These are phyloP conservation scores for Pelecanoides urinatrix DNA, from an alignment of 2,113 vertebrate genomes.

Conservation along the genomic window DNA sequence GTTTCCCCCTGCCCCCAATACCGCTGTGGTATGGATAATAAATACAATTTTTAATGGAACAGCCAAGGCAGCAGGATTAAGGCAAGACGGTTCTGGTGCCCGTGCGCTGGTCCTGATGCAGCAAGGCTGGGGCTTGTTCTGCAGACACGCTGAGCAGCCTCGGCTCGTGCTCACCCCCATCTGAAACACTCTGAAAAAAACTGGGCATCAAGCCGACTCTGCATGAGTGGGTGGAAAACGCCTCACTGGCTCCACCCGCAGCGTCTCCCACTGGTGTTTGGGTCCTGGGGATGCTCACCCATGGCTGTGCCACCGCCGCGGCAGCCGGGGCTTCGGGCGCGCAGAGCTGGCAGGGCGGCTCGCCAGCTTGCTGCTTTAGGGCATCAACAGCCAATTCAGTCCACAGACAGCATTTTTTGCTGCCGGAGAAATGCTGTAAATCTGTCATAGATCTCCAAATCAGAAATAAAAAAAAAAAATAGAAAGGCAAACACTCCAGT, in stretches of 20 bases:
- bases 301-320: fast-evolving
- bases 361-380: background rate
- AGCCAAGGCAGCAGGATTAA: constrained; percentile 21
- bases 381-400: fast-evolving
- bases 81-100: background rate
- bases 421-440: background rate
- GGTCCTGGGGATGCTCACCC: background rate
- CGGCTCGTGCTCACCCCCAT: fast-evolving
- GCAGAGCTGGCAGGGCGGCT: background rate
- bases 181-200: background rate
- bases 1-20: background rate
- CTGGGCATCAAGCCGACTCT: fast-evolving
- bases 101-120: background rate
- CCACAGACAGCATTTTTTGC: background rate
- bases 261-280: fast-evolving
- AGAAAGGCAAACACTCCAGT: background rate
- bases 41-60: background rate
- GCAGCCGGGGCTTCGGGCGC: fast-evolving
- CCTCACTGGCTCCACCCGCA: fast-evolving
- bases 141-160: background rate
- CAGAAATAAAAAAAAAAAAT: background rate
- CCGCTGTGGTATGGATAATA: constrained; percentile 3
- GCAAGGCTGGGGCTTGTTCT: background rate
- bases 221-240: background rate
- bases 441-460: background rate